Percentiles rank a stretch among this genome's conserved stretches.
Conservation (phyloP, 2,113 vertebrate genomes). For the Chrysochloris asiatica region DNA sequence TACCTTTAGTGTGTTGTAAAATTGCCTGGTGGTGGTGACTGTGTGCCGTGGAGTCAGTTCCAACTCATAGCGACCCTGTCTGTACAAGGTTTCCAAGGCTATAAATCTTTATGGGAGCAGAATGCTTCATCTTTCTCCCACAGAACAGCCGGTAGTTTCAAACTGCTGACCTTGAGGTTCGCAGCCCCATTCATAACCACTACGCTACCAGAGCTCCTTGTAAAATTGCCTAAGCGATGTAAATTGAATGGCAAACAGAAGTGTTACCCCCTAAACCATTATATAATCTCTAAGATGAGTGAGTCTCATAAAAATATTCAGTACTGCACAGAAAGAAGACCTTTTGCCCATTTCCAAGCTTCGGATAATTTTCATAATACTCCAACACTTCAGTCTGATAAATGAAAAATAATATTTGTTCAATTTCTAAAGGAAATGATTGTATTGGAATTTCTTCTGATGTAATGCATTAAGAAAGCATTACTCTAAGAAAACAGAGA, state of each 20-base stretch:
- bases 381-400: background rate
- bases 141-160: too few species aligned
- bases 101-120: too few species aligned
- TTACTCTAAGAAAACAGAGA: background rate
- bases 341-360: slow-evolving; percentile 16
- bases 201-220: too few species aligned
- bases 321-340: background rate
- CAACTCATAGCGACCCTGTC: too few species aligned
- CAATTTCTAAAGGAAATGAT: background rate
- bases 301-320: background rate
- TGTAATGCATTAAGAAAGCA: background rate
- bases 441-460: background rate
- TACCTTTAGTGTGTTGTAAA: background rate
- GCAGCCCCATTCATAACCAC: too few species aligned
- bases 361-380: background rate
- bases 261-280: background rate
- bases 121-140: too few species aligned
- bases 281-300: background rate
- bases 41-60: too few species aligned
- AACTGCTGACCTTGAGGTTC: too few species aligned
- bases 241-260: background rate
- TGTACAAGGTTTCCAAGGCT: too few species aligned
- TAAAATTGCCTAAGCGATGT: too few species aligned
- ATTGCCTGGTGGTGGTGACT: too few species aligned
- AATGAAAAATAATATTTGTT: slow-evolving; percentile 1